These are phyloP conservation scores for Botia kubotai DNA, from an alignment of 2,797 vertebrate species.

Conservation along the genomic window DNA sequence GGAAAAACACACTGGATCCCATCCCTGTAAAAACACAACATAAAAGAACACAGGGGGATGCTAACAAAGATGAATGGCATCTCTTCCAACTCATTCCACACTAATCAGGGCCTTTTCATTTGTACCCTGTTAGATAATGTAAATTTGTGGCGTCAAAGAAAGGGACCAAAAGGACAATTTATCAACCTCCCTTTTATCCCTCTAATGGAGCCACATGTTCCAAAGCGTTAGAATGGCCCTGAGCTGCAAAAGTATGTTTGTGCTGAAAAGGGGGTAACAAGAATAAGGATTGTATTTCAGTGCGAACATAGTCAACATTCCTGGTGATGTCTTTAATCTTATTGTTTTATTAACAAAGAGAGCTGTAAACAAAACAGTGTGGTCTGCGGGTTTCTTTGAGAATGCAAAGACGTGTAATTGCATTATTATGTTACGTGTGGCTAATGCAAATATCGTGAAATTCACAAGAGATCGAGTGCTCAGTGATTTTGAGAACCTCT, in stretches of 20 bases:
- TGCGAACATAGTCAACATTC: constrained; percentile 2
- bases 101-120: constrained; percentile 83
- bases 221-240: constrained; percentile 57
- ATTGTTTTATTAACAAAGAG: constrained; percentile 14
- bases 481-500: constrained; percentile 16
- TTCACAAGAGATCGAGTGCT: constrained; percentile 16
- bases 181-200: constrained; percentile 79
- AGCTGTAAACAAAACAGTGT: background rate
- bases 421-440: background rate
- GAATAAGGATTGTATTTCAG: constrained; percentile 31
- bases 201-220: constrained; percentile 60
- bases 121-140: constrained; percentile 76
- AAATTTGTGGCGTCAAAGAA: constrained; percentile 86
- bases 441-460: constrained; percentile 5
- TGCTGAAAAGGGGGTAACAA: constrained; percentile 21
- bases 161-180: constrained; percentile 80
- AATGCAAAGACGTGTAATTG: background rate
- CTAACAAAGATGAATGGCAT: constrained; percentile 84
- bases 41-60: constrained; percentile 83
- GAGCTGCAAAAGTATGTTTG: constrained; percentile 47
- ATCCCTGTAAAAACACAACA: constrained; percentile 76
- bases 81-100: constrained; percentile 75
- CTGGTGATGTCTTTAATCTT: constrained; percentile 13
- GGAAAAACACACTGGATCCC: constrained; percentile 64
- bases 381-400: background rate